Conservation (phyloP, 2,113 vertebrate genomes). For the Illadopsis cleaveri region DNA sequence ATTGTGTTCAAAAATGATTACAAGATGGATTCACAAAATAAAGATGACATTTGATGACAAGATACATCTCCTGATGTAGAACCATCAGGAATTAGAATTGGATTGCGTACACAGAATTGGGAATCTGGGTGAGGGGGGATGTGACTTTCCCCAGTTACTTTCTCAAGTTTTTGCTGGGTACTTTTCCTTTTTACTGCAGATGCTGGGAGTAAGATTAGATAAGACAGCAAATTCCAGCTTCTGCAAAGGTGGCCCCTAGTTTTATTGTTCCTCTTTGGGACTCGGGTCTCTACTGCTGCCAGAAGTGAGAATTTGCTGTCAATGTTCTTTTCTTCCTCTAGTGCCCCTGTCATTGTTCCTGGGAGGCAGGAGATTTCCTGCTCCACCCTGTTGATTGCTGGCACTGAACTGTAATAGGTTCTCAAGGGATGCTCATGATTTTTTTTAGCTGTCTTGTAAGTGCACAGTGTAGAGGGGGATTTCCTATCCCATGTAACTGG, state of each 20-base stretch:
- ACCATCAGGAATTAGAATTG: not conserved
- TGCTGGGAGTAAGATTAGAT: not conserved
- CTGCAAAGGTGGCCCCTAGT: not conserved
- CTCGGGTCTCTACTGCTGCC: not conserved
- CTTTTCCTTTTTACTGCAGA: not conserved
- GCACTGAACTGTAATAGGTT: not conserved
- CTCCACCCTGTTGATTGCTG: conserved; percentile 18
- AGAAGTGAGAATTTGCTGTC: not conserved
- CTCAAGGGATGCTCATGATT: not conserved
- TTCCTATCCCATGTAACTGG: not conserved
- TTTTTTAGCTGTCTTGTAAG: not conserved
- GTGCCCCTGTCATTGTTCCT: conserved; percentile 18
- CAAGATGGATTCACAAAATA: not conserved
- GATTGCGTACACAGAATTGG: not conserved
- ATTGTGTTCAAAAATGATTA: accelerated
- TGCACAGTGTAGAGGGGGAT: not conserved
- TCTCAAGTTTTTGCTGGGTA: not conserved
- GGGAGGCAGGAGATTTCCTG: conserved; percentile 37
- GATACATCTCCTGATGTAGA: not conserved
- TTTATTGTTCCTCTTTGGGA: not conserved
- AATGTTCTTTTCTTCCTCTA: not conserved
- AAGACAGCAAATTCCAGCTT: not conserved
- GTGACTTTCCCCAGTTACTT: not conserved
- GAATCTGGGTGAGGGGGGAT: not conserved
- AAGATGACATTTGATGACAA: not conserved